These are phyloP conservation scores for Morpho deidamia DNA, from an alignment of 2,888 invertebrate species.

Conservation along the genomic window DNA sequence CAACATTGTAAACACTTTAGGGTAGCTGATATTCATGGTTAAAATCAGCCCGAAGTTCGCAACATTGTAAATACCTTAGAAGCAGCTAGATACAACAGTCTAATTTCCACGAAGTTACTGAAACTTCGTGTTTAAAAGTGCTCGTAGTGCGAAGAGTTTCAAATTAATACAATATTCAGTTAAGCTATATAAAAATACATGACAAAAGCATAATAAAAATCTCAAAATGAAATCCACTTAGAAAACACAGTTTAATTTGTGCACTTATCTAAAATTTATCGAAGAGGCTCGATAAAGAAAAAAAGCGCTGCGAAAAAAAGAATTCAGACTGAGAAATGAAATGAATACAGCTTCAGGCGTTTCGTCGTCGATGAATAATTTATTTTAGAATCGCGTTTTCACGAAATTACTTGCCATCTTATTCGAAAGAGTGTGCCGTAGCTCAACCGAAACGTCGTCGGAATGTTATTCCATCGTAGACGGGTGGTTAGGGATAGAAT, in stretches of 20 bases:
- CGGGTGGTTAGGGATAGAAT: constrained; percentile 13
- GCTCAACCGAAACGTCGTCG: constrained; percentile 25
- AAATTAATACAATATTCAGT: neutral
- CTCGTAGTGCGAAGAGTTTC: too few relatives aligned
- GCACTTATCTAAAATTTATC: constrained; percentile 72
- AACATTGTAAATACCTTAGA: too few relatives aligned
- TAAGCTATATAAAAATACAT: constrained; percentile 13
- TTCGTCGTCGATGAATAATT: constrained; percentile 77
- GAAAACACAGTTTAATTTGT: constrained; percentile 50
- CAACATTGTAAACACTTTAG: too few relatives aligned
- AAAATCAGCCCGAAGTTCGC: too few relatives aligned
- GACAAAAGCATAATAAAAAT: constrained; percentile 25
- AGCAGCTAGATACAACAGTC: too few relatives aligned
- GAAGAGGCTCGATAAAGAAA: constrained; percentile 67
- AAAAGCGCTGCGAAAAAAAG: constrained; percentile 58
- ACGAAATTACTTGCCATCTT: constrained; percentile 73
- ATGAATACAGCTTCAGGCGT: constrained; percentile 75
- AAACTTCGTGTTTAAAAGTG: too few relatives aligned
- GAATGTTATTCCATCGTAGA: constrained; percentile 16
- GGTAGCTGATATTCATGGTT: too few relatives aligned
- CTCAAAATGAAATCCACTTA: constrained; percentile 27
- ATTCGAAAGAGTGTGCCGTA: constrained; percentile 61
- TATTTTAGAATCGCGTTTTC: constrained; percentile 73
- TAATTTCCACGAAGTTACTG: too few relatives aligned
- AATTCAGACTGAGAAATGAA: constrained; percentile 76